Evolutionary conservation across 2,888 invertebrate species (phyloP), one percentile per base, ranked within the genome.

Genomic region (Elmis aenea): DNA sequence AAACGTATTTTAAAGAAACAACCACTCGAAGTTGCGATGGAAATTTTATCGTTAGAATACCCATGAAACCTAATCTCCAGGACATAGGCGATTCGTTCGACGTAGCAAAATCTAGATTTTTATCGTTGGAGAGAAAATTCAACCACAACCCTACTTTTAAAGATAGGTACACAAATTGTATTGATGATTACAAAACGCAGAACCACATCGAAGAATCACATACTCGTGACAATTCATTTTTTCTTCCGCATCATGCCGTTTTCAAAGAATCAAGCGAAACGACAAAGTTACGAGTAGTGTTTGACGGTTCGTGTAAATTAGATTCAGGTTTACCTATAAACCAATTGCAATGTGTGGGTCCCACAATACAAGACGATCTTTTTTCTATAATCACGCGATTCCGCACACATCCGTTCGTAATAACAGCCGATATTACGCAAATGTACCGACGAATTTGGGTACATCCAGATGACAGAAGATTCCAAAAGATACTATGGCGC

Each of bases 361-460:
- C 41, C 3, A 16, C 21, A 13, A 33, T 43, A 10, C 44, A 46
- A 33, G 20, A 44, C 12, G 43, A 50, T 32, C 23, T 51, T 14
- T 42, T 50, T 27, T 29, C 36, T 4, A 50, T 48, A 15, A 14
- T 48, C 11, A 6, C 38, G 1, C 5, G 46, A 14, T 50, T 51
- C 34, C 25, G 46, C 10, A 40, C 21, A 12, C 31, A 46, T 39
- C 12, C 33, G 26, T 31, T 9, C 16, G 40, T 31, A 4, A 13
- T 40, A 1, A 8, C n/a, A 3, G 41, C 26, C 6, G 41, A 41
- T 14, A 35, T 41, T 8, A 26, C 28, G 22, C 37, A 37, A 37
- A 41, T 41, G 27, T 41, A 37, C n/a, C 18, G 41, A 5, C 33
- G 27, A 12, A 24, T 41, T 5, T 4, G 8, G 8, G 13, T 29